These are phyloP conservation scores for Pammene fasciana DNA, from an alignment of 2,888 invertebrate species.

Conservation along the genomic window DNA sequence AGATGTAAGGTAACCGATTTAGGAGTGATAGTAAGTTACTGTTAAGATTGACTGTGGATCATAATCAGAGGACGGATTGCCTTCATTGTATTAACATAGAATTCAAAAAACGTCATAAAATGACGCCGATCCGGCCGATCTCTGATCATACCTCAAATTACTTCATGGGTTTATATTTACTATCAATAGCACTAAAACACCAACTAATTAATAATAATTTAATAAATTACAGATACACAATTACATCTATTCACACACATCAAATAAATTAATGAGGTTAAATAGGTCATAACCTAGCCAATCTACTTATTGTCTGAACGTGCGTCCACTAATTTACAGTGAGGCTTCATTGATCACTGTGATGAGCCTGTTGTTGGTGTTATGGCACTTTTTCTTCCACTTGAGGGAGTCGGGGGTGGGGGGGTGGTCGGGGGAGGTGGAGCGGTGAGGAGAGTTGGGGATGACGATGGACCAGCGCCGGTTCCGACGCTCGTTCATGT, in stretches of 20 bases:
- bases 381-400: conserved; percentile 81
- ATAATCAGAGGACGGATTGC: too few species aligned
- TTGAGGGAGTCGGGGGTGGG: conserved; percentile 71
- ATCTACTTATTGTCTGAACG: conserved; percentile 74
- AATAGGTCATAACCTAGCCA: conserved; percentile 73
- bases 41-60: too few species aligned
- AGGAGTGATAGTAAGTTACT: too few species aligned
- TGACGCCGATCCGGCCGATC: too few species aligned
- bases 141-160: too few species aligned
- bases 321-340: conserved; percentile 74
- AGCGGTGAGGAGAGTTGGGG: conserved; percentile 63
- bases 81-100: too few species aligned
- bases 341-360: conserved; percentile 91
- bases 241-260: conserved; percentile 79
- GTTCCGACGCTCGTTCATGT: conserved; percentile 87
- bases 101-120: too few species aligned
- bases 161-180: too few species aligned
- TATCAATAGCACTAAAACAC: conserved; percentile 14
- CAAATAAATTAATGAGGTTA: conserved; percentile 84
- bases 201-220: conserved; percentile 67
- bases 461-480: conserved; percentile 89
- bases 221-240: conserved; percentile 81
- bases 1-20: too few species aligned
- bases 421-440: conserved; percentile 61
- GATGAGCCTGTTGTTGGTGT: conserved; percentile 86